These are phyloP conservation scores for Andrena bicolor DNA, from an alignment of 2,888 invertebrate species.

Conservation along the genomic window DNA sequence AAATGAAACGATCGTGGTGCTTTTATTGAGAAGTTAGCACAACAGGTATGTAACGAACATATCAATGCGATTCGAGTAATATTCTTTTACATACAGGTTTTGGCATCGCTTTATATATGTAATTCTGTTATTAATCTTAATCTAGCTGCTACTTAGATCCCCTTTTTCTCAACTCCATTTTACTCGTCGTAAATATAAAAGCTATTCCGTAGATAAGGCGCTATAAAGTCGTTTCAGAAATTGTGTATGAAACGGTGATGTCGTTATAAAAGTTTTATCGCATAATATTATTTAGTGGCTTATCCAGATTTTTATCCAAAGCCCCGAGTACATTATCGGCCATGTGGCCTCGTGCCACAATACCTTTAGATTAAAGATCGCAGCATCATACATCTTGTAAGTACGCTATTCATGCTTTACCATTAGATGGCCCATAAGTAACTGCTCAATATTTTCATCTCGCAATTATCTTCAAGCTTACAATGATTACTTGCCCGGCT, in stretches of 20 bases:
- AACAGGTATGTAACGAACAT: too few relatives aligned
- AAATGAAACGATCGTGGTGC: too few relatives aligned
- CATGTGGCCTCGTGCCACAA: constrained; percentile 11
- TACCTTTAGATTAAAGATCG: constrained; percentile 43
- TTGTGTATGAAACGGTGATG: constrained; percentile 45
- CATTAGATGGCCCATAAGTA: too few relatives aligned
- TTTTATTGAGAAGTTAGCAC: not conserved
- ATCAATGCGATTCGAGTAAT: not conserved
- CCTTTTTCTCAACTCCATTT: constrained; percentile 20
- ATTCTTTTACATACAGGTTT: constrained; percentile 12
- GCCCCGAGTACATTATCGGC: constrained; percentile 29
- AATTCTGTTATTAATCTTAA: constrained; percentile 31
- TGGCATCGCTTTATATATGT: not conserved
- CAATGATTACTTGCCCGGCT: too few relatives aligned
- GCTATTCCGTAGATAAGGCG: constrained; percentile 24
- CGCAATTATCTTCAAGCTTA: too few relatives aligned
- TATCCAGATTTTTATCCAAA: constrained; percentile 52
- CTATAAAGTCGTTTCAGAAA: constrained; percentile 40
- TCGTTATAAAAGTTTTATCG: constrained; percentile 59
- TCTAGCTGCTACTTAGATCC: constrained; percentile 17
- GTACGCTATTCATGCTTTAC: not conserved
- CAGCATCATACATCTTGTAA: not conserved
- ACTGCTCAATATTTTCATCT: too few relatives aligned
- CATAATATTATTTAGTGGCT: constrained; percentile 58
- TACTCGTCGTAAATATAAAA: constrained; percentile 43